These are phyloP conservation scores for Hetaerina titia DNA, from an alignment of 2,888 invertebrate genomes.

Conservation along the genomic window DNA sequence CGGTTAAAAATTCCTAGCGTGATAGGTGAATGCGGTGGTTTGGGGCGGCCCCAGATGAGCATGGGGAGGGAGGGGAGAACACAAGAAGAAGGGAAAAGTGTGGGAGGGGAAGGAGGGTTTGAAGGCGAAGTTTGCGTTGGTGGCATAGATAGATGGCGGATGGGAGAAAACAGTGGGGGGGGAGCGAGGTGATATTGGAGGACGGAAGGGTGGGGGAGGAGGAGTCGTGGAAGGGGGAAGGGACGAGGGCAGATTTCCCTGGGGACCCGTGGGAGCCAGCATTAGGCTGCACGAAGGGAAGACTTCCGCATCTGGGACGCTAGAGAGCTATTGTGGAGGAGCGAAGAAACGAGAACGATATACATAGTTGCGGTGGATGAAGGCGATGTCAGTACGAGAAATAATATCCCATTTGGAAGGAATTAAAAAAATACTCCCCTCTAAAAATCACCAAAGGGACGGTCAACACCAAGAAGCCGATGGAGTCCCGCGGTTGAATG, in stretches of 20 bases:
- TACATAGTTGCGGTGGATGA: not conserved
- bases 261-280: conserved; percentile 26
- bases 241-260: conserved; percentile 27
- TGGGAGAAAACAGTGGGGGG: not conserved
- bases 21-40: conserved; percentile 17
- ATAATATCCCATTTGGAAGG: not conserved
- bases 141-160: conserved; percentile 17
- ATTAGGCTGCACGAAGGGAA: not conserved
- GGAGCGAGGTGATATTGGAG: not conserved
- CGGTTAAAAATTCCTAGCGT: not conserved
- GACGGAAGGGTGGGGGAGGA: not conserved
- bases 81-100: not conserved
- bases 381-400: not conserved
- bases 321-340: not conserved
- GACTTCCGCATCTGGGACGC: conserved; percentile 53
- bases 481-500: not conserved
- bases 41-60: not conserved
- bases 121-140: not conserved
- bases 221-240: not conserved
- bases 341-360: not conserved
- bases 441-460: not conserved
- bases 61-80: not conserved
- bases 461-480: not conserved
- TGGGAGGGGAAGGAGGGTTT: not conserved
- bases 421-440: not conserved